Percentiles rank a stretch among this genome's conserved stretches.
phyloP scores from a whole-genome alignment of 1,140 invertebrate genomes.

The Leptinotarsa undecemlineata region DNA sequence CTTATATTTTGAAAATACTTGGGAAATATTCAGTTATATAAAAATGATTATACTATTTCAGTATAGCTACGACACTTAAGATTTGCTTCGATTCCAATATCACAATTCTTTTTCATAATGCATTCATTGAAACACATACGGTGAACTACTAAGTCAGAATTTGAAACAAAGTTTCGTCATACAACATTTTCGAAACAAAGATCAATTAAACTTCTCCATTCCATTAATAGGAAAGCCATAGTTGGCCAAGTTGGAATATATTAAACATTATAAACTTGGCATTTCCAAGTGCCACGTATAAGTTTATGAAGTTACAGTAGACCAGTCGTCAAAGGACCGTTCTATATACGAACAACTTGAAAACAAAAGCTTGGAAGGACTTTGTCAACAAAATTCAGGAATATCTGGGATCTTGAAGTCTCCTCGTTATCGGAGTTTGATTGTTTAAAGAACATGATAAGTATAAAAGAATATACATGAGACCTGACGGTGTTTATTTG shows the following conservation, averaged over 20 bases:
- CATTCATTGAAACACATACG: neutral
- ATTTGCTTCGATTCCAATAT: too few species aligned
- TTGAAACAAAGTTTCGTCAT: neutral
- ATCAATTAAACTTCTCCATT: slow-evolving; percentile 31
- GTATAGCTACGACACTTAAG: too few species aligned
- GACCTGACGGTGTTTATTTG: too few species aligned
- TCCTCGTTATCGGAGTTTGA: neutral
- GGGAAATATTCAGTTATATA: too few species aligned
- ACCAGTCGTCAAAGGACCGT: slow-evolving; percentile 35
- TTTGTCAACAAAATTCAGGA: slow-evolving; percentile 45
- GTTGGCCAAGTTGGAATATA: slow-evolving; percentile 28
- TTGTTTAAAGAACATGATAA: too few species aligned
- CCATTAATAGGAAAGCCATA: slow-evolving; percentile 31
- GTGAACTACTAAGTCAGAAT: neutral
- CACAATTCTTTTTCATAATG: too few species aligned
- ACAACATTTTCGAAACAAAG: slow-evolving; percentile 27
- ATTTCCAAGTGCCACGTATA: slow-evolving; percentile 29
- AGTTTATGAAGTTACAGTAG: slow-evolving; percentile 35
- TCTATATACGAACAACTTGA: slow-evolving; percentile 25
- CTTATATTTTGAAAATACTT: too few species aligned
- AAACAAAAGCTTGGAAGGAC: slow-evolving; percentile 31
- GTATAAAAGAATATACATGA: too few species aligned
- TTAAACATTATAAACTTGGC: slow-evolving; percentile 32
- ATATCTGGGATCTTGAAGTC: slow-evolving; percentile 32
- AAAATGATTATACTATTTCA: too few species aligned